phyloP scores from a whole-genome alignment of 2,888 invertebrate species.

The Timandra comae region DNA sequence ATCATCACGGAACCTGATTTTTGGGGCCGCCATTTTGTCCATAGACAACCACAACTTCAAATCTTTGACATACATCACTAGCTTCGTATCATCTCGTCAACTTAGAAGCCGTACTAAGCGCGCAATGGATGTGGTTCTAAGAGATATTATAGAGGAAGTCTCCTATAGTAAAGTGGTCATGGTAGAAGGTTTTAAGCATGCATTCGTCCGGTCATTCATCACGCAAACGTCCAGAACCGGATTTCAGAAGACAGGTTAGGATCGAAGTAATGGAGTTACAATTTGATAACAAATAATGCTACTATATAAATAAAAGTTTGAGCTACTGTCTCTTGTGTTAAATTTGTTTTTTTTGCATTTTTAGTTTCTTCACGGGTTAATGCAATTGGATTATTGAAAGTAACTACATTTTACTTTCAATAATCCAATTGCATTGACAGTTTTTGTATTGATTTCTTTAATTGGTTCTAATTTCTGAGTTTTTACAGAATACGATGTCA shows the following conservation, averaged over 20 bases:
- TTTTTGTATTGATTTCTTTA: too few relatives aligned
- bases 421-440: too few relatives aligned
- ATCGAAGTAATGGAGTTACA: slow-evolving; percentile 49
- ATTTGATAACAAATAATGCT: slow-evolving; percentile 29
- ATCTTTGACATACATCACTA: too few relatives aligned
- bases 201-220: slow-evolving; percentile 66
- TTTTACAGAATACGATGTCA: too few relatives aligned
- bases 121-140: slow-evolving; percentile 27
- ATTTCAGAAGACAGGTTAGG: slow-evolving; percentile 50
- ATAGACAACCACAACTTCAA: not conserved
- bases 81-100: not conserved
- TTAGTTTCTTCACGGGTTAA: too few relatives aligned
- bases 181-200: slow-evolving; percentile 44
- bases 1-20: slow-evolving; percentile 63
- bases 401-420: too few relatives aligned
- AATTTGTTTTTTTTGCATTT: too few relatives aligned
- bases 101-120: slow-evolving; percentile 6
- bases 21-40: slow-evolving; percentile 61
- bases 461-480: too few relatives aligned
- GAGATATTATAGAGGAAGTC: slow-evolving; percentile 18
- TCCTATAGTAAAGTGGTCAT: slow-evolving; percentile 19
- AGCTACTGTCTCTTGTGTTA: slow-evolving; percentile 3
- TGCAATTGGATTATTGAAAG: too few relatives aligned
- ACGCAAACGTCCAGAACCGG: slow-evolving; percentile 68
- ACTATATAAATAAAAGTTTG: slow-evolving; percentile 15